Percentiles rank a stretch among this genome's conserved stretches.
Conservation (phyloP, 2,888 invertebrate species). For the Acronicta aceris region DNA sequence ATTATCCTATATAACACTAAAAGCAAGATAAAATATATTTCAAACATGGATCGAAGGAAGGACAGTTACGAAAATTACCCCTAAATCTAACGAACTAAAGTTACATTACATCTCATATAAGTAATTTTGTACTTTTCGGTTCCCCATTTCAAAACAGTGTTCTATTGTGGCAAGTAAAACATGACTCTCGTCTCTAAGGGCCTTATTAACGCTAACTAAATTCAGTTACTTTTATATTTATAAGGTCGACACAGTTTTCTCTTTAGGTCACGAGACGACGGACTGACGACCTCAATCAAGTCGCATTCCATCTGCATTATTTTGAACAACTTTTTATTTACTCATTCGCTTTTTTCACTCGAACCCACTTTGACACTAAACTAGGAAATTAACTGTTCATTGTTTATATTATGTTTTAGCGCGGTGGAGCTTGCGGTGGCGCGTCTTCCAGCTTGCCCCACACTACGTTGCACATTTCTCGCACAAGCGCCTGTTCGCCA, state of each 20-base stretch:
- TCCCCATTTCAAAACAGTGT: constrained; percentile 42
- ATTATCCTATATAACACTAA: constrained; percentile 27
- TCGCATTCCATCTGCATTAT: constrained; percentile 73
- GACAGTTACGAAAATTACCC: constrained; percentile 21
- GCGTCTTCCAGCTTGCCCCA: constrained; percentile 97
- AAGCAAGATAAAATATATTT: constrained; percentile 37
- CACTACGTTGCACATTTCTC: constrained; percentile 99
- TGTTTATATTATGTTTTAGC: constrained; percentile 62
- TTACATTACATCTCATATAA: constrained; percentile 44
- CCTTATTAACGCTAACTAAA: constrained; percentile 63
- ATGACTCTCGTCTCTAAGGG: constrained; percentile 50
- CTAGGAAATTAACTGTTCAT: constrained; percentile 51
- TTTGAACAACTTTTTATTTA: constrained; percentile 71
- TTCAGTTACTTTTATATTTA: constrained; percentile 68
- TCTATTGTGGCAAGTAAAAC: constrained; percentile 60
- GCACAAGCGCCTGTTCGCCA: constrained; percentile 96
- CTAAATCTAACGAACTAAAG: constrained; percentile 43
- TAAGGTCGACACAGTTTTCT: constrained; percentile 78
- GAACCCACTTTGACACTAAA: constrained; percentile 56
- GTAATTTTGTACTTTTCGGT: constrained; percentile 80
- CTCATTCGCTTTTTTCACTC: constrained; percentile 67
- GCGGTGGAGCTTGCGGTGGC: constrained; percentile 90
- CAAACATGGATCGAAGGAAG: constrained; percentile 12
- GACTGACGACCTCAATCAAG: constrained; percentile 81
- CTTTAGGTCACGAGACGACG: constrained; percentile 81